These are phyloP conservation scores for Aphelinus certus DNA, from an alignment of 1,140 invertebrate species.

Conservation along the genomic window DNA sequence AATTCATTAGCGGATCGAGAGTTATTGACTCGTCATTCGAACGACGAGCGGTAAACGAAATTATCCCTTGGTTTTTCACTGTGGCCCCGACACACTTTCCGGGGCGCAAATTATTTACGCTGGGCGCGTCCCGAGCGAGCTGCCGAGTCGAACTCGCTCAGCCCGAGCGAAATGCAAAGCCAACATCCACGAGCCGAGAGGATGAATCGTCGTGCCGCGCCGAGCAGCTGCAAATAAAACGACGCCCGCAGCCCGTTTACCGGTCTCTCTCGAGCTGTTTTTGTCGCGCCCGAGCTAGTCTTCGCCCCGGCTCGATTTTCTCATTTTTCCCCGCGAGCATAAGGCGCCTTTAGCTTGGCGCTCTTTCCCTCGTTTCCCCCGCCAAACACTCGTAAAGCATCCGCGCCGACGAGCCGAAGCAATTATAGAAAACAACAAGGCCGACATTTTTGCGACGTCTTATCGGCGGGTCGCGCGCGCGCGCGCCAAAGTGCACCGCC, in stretches of 20 bases:
- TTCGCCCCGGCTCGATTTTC: neutral
- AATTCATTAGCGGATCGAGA: no score
- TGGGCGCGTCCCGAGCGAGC: no score
- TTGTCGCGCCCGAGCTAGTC: neutral
- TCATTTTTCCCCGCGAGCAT: neutral
- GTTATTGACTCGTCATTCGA: no score
- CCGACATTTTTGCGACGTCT: constrained; percentile 14
- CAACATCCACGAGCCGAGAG: constrained; percentile 2
- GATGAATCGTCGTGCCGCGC: neutral
- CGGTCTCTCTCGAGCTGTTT: constrained; percentile 18
- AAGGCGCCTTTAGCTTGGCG: neutral
- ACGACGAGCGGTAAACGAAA: no score
- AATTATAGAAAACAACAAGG: constrained; percentile 32
- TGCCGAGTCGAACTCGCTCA: neutral
- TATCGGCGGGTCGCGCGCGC: neutral
- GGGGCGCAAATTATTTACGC: no score
- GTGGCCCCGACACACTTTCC: no score
- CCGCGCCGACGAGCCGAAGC: constrained; percentile 16
- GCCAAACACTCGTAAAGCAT: neutral
- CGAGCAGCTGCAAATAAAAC: constrained; percentile 15
- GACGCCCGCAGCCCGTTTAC: constrained; percentile 1
- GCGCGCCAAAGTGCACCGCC: no score
- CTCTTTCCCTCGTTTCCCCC: neutral
- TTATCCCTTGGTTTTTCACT: no score
- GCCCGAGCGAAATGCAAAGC: neutral